phyloP scores from a whole-genome alignment of 2,113 vertebrate genomes.

The Plecturocebus donacophilus region DNA sequence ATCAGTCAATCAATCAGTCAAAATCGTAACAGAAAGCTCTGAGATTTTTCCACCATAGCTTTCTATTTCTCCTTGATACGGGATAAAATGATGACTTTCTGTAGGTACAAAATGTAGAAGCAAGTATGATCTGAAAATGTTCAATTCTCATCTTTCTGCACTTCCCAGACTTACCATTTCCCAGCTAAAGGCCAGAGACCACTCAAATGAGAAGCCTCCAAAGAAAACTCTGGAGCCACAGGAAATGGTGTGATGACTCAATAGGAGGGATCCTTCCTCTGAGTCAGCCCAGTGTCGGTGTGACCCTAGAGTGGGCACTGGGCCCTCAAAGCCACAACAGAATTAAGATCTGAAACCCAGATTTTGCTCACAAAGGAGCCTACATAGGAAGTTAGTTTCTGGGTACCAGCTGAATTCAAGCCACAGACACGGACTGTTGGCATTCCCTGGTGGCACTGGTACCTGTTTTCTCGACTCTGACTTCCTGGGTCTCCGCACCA shows the following conservation, averaged over 20 bases:
- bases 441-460: not conserved
- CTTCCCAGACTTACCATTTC: not conserved
- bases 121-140: not conserved
- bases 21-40: not conserved
- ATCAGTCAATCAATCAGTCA: too few species aligned
- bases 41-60: not conserved
- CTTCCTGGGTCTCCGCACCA: not conserved
- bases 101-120: not conserved
- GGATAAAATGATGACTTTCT: not conserved
- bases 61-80: not conserved
- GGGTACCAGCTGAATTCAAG: not conserved
- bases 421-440: not conserved
- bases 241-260: constrained; percentile 66
- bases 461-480: not conserved
- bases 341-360: constrained; percentile 52
- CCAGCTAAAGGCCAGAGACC: not conserved
- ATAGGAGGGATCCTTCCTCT: constrained; percentile 42
- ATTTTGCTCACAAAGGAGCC: constrained; percentile 5
- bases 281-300: constrained; percentile 22
- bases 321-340: constrained; percentile 22
- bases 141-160: not conserved
- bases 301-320: constrained; percentile 21
- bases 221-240: not conserved
- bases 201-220: not conserved
- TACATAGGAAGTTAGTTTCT: constrained; percentile 15